Evolutionary conservation across 2,888 invertebrate genomes (phyloP).

Genomic region (Drosophila tripunctata): DNA sequence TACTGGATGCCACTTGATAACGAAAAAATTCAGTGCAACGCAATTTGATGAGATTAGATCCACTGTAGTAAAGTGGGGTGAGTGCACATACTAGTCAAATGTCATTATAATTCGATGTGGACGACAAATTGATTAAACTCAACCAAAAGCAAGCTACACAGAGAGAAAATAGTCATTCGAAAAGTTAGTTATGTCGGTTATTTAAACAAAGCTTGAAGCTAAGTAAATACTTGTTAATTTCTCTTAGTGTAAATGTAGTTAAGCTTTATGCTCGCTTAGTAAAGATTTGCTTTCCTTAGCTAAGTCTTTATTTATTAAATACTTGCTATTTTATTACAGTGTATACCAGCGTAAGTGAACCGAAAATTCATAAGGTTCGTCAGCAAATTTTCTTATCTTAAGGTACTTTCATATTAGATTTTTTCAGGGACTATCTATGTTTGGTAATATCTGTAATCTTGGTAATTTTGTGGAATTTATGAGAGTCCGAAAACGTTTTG

Average conservation of each 20-base stretch:
- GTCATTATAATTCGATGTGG: slow-evolving; percentile 63
- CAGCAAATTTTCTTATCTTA: slow-evolving; percentile 23
- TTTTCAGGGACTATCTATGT: neutral
- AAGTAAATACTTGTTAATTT: too few species aligned
- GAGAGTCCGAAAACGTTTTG: neutral
- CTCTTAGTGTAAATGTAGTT: too few species aligned
- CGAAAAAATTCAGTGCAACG: slow-evolving; percentile 64
- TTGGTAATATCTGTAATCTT: neutral
- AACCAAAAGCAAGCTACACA: neutral
- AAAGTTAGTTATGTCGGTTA: too few species aligned
- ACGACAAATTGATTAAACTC: slow-evolving; percentile 50
- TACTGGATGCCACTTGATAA: slow-evolving; percentile 64
- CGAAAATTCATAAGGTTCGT: slow-evolving; percentile 10
- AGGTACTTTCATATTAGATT: neutral
- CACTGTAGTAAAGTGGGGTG: slow-evolving; percentile 12
- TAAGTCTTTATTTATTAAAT: too few species aligned
- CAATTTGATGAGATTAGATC: slow-evolving; percentile 69
- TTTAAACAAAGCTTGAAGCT: too few species aligned
- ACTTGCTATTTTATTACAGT: too few species aligned
- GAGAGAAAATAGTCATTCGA: too few species aligned
- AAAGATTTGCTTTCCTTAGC: too few species aligned
- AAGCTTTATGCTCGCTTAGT: too few species aligned
- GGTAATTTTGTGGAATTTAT: neutral
- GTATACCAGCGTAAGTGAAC: neutral
- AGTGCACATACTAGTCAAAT: slow-evolving; percentile 30